These are phyloP conservation scores for Meandrusa payeni DNA, from an alignment of 2,888 invertebrate species.

Conservation along the genomic window DNA sequence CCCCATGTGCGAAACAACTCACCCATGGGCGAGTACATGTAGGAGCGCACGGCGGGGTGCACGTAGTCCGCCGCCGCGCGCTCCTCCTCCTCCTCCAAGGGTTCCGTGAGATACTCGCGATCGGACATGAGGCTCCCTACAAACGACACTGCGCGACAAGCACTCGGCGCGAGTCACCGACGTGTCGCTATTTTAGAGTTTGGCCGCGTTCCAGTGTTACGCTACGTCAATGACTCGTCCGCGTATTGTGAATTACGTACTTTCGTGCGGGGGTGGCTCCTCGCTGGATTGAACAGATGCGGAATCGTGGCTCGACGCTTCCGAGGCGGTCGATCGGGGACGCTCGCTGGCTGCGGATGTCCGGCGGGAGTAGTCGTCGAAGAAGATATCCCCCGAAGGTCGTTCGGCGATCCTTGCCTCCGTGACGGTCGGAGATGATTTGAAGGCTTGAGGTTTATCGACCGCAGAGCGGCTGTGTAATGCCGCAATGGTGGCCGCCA, in stretches of 20 bases:
- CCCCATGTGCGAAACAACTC: slow-evolving; percentile 59
- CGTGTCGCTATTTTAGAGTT: slow-evolving; percentile 74
- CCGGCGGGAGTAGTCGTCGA: slow-evolving; percentile 51
- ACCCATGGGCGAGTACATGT: slow-evolving; percentile 79
- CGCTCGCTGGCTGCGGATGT: slow-evolving; percentile 68
- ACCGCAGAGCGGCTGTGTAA: slow-evolving; percentile 65
- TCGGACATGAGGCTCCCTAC: slow-evolving; percentile 75
- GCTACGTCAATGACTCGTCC: slow-evolving; percentile 73
- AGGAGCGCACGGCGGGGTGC: slow-evolving; percentile 78
- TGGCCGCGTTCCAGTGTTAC: slow-evolving; percentile 73
- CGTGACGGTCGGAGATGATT: slow-evolving; percentile 49
- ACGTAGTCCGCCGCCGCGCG: slow-evolving; percentile 62
- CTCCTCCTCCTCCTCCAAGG: slow-evolving; percentile 71
- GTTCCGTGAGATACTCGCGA: slow-evolving; percentile 75
- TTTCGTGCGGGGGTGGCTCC: slow-evolving; percentile 72
- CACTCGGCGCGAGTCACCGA: slow-evolving; percentile 68
- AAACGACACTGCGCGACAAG: slow-evolving; percentile 77
- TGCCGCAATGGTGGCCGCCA: slow-evolving; percentile 80
- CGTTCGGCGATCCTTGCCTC: slow-evolving; percentile 50
- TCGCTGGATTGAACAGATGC: slow-evolving; percentile 76
- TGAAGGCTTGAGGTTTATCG: slow-evolving; percentile 55
- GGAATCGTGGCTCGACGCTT: slow-evolving; percentile 72
- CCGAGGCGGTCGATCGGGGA: slow-evolving; percentile 71
- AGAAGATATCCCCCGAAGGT: slow-evolving; percentile 42
- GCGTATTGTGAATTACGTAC: slow-evolving; percentile 69